Evolutionary conservation across 2,888 invertebrate genomes (phyloP).

Genomic region (Acronicta aceris): DNA sequence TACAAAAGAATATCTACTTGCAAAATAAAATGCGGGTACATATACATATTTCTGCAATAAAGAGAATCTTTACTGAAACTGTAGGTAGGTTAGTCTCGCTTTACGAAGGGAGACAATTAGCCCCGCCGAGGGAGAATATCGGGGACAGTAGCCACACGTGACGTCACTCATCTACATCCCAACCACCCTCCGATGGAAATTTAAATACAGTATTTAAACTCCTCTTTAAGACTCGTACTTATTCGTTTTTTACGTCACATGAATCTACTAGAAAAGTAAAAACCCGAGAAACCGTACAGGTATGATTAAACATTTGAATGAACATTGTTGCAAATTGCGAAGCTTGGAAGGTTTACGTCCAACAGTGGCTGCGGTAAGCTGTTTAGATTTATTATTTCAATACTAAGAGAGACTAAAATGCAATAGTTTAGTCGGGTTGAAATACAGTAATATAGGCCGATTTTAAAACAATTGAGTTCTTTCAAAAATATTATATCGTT

Average conservation of each 20-base stretch:
- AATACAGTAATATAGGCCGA: too few relatives aligned
- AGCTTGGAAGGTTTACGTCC: too few relatives aligned
- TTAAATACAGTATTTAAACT: slow-evolving; percentile 78
- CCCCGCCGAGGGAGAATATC: slow-evolving; percentile 30
- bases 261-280: slow-evolving; percentile 1
- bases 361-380: too few relatives aligned
- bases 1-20: slow-evolving; percentile 26
- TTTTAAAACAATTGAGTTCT: too few relatives aligned
- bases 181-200: slow-evolving; percentile 77
- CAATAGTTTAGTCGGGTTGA: too few relatives aligned
- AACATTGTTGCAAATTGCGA: too few relatives aligned
- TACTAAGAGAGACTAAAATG: too few relatives aligned
- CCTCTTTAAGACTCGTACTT: slow-evolving; percentile 63
- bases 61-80: neutral
- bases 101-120: slow-evolving; percentile 70
- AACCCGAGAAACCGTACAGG: neutral
- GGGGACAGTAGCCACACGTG: slow-evolving; percentile 66
- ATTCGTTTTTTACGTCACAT: slow-evolving; percentile 16
- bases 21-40: slow-evolving; percentile 21
- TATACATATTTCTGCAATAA: neutral
- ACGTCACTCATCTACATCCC: slow-evolving; percentile 85
- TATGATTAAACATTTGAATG: neutral
- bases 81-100: slow-evolving; percentile 6
- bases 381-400: too few relatives aligned
- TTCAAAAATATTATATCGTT: too few relatives aligned